Base-by-base conservation (phyloP, 2,113 vertebrate genomes). In the Leucopsar rothschildi region DNA sequence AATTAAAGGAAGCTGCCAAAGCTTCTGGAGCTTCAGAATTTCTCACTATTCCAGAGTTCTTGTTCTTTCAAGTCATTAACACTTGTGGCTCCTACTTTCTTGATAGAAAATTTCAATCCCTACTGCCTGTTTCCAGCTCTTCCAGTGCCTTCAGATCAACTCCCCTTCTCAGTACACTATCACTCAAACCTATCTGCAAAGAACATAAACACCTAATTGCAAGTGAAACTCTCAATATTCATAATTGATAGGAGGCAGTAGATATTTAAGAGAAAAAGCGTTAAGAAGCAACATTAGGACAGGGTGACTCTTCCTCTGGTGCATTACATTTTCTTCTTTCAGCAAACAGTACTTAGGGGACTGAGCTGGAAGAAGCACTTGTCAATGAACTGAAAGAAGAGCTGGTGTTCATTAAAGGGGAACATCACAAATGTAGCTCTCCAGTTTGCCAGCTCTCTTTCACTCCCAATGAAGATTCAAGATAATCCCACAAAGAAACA, bases 371-470 rank as follows among this genome's bases (percentile, higher is more conserved):
- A 12, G 14, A 77, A 90, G 29, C 19, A 78, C 7, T 12, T 64
- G 27, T 61, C 25, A 79, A 37, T 7, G 6, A 90, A 57, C 33
- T 45, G 28, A 49, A 79, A 86, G 47, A 86, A 68, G 2, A 21
- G 16, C 19, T 60, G 64, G 27, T 1, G 0, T 42, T 75, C 31
- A 49, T n/a, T 80, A 55, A 49, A 68, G 15, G 2, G 6, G 5
- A 92, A 76, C 6, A 31, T 12, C 45, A 49, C n/a, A 84, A 70
- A 90, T 3, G 5, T n/a, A 73, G 19, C 28, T 28, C 50, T 10
- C 50, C 50, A 52, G 25, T 28, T 50, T 13, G 6, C 9, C 60
- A 86, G 20, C 3, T 68, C 42, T 84, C 29, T 78, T 82, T 75
- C 35, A 55, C 19, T 85, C 9, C 22, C 1, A 8, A 19, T n/a